Evolutionary conservation across 2,797 vertebrate species (phyloP).

Genomic region (Synaphobranchus kaupii): DNA sequence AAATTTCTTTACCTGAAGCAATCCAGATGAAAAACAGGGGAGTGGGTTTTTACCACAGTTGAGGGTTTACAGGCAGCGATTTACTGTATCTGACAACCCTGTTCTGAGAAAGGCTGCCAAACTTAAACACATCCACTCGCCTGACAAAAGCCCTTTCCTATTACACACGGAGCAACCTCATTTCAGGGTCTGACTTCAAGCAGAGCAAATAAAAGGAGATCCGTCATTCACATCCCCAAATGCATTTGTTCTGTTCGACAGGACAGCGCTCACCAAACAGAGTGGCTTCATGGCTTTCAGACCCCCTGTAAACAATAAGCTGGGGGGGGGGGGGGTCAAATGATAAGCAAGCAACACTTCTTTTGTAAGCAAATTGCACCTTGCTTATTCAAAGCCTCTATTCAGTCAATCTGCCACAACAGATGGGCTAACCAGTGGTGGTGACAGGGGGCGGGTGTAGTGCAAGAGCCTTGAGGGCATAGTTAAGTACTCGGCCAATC

Average conservation of each 20-base stretch:
- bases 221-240: background rate
- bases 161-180: background rate
- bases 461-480: background rate
- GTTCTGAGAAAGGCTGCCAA: background rate
- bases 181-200: background rate
- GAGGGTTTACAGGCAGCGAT: background rate
- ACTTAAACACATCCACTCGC: background rate
- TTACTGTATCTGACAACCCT: background rate
- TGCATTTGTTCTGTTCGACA: background rate
- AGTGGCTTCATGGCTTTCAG: background rate
- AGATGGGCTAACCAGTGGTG: background rate
- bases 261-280: background rate
- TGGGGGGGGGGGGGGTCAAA: background rate
- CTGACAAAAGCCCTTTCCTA: background rate
- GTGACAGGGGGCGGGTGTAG: background rate
- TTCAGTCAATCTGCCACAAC: background rate
- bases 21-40: background rate
- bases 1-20: background rate
- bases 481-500: background rate
- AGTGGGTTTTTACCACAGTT: background rate
- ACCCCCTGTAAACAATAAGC: background rate
- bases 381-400: background rate
- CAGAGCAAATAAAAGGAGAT: background rate
- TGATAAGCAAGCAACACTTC: background rate
- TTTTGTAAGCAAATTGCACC: conserved; percentile 1